These are phyloP conservation scores for Agonopterix heracliana DNA, from an alignment of 2,888 invertebrate species.

Conservation along the genomic window DNA sequence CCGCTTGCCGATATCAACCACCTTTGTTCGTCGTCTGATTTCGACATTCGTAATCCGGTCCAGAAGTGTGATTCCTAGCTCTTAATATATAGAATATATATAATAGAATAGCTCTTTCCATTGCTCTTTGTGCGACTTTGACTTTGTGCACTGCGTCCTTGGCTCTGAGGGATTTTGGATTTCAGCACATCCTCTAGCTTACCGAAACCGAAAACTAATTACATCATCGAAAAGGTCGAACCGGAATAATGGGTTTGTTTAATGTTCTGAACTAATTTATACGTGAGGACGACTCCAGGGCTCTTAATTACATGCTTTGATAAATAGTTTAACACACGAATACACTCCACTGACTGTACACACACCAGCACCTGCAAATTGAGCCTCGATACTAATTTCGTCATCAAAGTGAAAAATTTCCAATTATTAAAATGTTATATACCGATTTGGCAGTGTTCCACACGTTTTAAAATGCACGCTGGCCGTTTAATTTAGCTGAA, in stretches of 20 bases:
- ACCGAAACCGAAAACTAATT: too few species aligned
- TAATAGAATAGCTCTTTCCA: too few species aligned
- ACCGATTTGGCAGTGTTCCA: constrained; percentile 43
- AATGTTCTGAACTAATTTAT: constrained; percentile 16
- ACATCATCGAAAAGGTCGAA: constrained; percentile 8
- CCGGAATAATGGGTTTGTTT: constrained; percentile 11
- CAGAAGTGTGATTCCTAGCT: too few species aligned
- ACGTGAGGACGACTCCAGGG: constrained; percentile 6
- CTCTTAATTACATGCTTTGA: constrained; percentile 15
- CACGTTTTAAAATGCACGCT: constrained; percentile 28
- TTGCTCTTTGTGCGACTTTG: too few species aligned
- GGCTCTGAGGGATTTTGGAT: too few species aligned
- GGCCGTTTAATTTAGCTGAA: constrained; percentile 29
- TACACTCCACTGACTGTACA: not conserved
- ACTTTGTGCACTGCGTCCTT: too few species aligned
- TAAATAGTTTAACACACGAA: constrained; percentile 12
- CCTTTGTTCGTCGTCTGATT: too few species aligned
- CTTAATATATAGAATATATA: too few species aligned
- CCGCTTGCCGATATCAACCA: too few species aligned
- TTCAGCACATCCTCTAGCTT: too few species aligned
- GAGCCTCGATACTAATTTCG: not conserved
- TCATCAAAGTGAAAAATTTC: constrained; percentile 5
- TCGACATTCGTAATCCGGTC: too few species aligned
- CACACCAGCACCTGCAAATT: not conserved
- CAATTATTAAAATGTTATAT: constrained; percentile 7